Percentiles rank a stretch among this genome's conserved stretches.
Conservation (phyloP, 2,888 invertebrate species). For the Eristalinus aeneus region DNA sequence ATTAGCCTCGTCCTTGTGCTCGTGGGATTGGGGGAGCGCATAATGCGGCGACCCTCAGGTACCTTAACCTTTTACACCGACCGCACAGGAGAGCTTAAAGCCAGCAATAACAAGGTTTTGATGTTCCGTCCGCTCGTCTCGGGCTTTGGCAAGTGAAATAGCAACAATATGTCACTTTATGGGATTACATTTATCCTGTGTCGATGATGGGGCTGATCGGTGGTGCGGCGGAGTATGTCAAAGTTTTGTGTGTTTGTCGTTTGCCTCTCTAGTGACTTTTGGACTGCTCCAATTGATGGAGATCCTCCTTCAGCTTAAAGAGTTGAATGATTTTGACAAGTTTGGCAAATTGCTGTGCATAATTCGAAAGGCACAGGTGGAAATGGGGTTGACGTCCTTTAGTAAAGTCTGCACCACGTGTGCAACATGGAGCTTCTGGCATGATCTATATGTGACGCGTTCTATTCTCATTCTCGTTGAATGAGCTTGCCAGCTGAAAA, state of each 20-base stretch:
- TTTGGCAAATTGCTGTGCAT: no score
- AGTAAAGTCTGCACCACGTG: no score
- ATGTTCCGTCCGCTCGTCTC: not conserved
- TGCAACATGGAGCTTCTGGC: no score
- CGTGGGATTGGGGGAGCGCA: not conserved
- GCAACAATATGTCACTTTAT: slow-evolving; percentile 1
- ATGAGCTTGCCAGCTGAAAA: no score
- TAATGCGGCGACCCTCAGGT: not conserved
- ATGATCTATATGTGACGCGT: no score
- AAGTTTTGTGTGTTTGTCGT: not conserved
- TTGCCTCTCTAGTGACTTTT: not conserved
- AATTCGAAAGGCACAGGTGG: no score
- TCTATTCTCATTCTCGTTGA: no score
- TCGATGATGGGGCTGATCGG: not conserved
- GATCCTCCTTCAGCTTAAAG: no score
- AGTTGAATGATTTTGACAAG: no score
- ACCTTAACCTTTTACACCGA: not conserved
- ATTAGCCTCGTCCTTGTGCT: not conserved
- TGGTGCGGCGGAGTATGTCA: no score
- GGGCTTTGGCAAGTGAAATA: slow-evolving; percentile 1
- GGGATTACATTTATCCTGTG: not conserved
- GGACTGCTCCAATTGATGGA: no score
- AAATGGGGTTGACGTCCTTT: no score
- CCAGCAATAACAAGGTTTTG: slow-evolving; percentile 8
- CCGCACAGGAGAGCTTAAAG: slow-evolving; percentile 18